phyloP scores from a whole-genome alignment of 1,140 invertebrate genomes.

The Tetramorium parvispinum region DNA sequence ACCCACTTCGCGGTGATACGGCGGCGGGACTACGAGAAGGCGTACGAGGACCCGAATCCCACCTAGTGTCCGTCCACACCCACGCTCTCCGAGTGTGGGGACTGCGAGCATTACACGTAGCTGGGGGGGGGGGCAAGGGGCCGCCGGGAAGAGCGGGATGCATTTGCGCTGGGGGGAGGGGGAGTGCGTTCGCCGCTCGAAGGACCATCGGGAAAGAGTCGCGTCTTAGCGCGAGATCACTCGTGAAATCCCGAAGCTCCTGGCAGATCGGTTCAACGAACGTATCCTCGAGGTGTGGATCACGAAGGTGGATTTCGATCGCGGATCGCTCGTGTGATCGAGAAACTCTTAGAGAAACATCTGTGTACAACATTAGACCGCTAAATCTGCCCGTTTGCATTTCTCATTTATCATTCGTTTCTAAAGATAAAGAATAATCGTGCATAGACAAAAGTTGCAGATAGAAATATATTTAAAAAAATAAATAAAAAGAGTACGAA shows the following conservation, averaged over 20 bases:
- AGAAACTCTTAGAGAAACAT: background rate
- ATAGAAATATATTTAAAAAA: background rate
- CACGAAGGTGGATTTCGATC: background rate
- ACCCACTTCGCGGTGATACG: slow-evolving; percentile 95
- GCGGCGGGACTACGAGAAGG: slow-evolving; percentile 86
- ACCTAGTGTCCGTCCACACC: slow-evolving; percentile 85
- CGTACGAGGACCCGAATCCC: slow-evolving; percentile 84
- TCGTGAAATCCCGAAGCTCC: slow-evolving; percentile 13
- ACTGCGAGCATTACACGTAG: slow-evolving; percentile 83
- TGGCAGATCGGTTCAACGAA: background rate
- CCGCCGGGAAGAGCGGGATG: slow-evolving; percentile 24
- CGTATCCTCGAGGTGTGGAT: slow-evolving; percentile 4
- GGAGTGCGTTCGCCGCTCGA: background rate
- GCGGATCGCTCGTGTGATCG: background rate
- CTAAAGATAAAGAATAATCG: background rate
- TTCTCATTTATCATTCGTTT: background rate
- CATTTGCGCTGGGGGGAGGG: background rate
- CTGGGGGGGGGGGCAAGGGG: slow-evolving; percentile 28
- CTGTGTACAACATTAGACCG: slow-evolving; percentile 39
- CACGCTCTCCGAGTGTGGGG: slow-evolving; percentile 83
- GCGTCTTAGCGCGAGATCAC: slow-evolving; percentile 30
- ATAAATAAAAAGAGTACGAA: background rate
- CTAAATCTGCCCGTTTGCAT: background rate
- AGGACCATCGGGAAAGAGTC: slow-evolving; percentile 9
- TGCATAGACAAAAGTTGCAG: background rate